Base-by-base conservation (phyloP, 2,113 vertebrate species). In the Myotis yumanensis region DNA sequence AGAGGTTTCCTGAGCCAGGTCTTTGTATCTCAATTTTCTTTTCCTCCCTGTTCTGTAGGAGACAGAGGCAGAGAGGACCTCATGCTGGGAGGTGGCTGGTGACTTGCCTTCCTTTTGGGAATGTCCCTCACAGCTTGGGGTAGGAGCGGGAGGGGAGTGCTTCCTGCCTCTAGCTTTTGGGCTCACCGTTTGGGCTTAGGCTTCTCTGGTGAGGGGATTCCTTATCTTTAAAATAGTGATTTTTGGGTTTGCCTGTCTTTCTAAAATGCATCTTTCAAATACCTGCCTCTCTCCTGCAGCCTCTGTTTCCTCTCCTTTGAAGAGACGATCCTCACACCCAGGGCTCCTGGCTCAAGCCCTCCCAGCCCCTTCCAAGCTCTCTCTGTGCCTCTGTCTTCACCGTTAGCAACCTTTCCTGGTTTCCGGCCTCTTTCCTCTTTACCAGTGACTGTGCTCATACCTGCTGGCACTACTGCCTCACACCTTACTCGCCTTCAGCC, bases 171-270 rank as follows among this genome's bases (percentile, higher is more conserved):
- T 71, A 35, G n/a, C 35, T 88, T 73, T 40, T 73, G n/a, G n/a
- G 69, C 23, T 54, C 17, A 6, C 48, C 5, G 1, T 30, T 25
- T 89, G 88, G 75, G 22, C 51, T 69, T 32, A 28, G 12, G 30
- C 48, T 93, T 89, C 75, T 71, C 73, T 35, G 75, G 4, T 16
- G 51, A 79, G 16, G 40, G 59, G 17, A 37, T 32, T 82, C 4
- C 30, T 95, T 28, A 15, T 16, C 22, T 85, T 16, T 48, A 20
- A 79, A 57, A 30, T 1, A 66, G 37, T 48, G 40, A 57, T 75
- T 75, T 93, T 35, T 46, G 28, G 16, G 11, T 92, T 79, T 80
- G 64, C n/a, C 62, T 85, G 11, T 76, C 75, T 81, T 72, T 71
- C 73, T 89, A 64, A 90, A 84, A 64, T 14, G 48, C 5, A 73